phyloP scores from a whole-genome alignment of 2,113 vertebrate genomes.

The Antennarius striatus region DNA sequence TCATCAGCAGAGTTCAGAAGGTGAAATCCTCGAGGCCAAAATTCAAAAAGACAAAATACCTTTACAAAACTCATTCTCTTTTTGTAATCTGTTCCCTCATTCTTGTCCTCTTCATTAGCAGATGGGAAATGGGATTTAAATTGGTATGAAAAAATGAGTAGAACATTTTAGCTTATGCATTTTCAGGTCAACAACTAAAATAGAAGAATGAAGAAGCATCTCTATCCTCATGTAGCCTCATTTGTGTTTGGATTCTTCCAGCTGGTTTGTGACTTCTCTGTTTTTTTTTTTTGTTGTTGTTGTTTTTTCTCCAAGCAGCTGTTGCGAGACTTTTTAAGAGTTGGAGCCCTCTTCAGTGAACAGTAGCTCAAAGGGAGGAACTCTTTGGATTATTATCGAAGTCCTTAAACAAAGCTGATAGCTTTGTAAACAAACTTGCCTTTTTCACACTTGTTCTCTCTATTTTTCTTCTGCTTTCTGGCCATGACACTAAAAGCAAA shows the following conservation, averaged over 20 bases:
- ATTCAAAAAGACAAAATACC: conserved; percentile 18
- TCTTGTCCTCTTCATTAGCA: not conserved
- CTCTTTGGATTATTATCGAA: conserved; percentile 68
- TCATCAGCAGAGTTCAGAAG: conserved; percentile 53
- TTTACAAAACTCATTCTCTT: conserved; percentile 18
- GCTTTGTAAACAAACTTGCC: conserved; percentile 68
- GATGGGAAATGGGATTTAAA: not conserved
- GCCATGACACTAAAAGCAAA: conserved; percentile 74
- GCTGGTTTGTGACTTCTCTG: conserved; percentile 31
- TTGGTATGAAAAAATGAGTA: not conserved
- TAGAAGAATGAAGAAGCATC: conserved; percentile 9
- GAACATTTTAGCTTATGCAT: not conserved
- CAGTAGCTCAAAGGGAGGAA: conserved; percentile 64
- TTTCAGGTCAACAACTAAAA: not conserved
- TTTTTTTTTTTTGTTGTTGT: conserved; percentile 30
- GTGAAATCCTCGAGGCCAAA: conserved; percentile 57
- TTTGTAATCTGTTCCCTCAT: conserved; percentile 9
- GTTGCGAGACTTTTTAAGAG: conserved; percentile 29
- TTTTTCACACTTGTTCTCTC: conserved; percentile 64
- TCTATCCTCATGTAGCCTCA: conserved; percentile 12
- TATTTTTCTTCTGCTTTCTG: conserved; percentile 71
- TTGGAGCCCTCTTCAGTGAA: conserved; percentile 33
- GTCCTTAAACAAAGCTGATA: conserved; percentile 71
- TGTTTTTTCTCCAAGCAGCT: conserved; percentile 38
- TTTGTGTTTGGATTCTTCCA: conserved; percentile 1